These are phyloP conservation scores for Anoplophora glabripennis DNA, from an alignment of 1,140 invertebrate genomes.

Conservation along the genomic window DNA sequence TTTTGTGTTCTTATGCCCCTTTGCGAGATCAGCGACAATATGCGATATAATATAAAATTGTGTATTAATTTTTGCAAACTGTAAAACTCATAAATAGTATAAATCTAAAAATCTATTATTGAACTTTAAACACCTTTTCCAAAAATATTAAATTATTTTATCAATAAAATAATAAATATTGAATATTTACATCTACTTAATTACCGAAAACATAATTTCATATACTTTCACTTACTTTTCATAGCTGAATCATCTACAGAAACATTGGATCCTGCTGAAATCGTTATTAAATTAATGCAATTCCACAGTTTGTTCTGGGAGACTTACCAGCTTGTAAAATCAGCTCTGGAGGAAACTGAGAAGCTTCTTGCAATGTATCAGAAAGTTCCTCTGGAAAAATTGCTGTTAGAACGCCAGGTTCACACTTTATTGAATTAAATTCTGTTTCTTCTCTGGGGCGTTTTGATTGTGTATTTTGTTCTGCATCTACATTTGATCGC, in stretches of 20 bases:
- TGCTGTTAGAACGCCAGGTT: neutral
- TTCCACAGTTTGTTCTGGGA: neutral
- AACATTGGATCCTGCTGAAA: constrained; percentile 1
- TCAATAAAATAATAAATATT: too few relatives aligned
- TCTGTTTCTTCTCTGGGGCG: neutral
- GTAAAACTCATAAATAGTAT: too few relatives aligned
- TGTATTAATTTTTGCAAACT: too few relatives aligned
- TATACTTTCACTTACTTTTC: constrained; percentile 7
- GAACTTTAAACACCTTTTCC: too few relatives aligned
- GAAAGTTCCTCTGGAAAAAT: constrained; percentile 4
- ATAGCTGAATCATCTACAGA: neutral
- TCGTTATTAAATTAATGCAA: neutral
- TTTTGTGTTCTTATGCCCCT: too few relatives aligned
- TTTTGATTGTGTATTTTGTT: neutral
- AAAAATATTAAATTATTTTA: too few relatives aligned
- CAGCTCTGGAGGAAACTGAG: constrained; percentile 1
- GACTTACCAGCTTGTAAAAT: constrained; percentile 6
- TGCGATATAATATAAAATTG: too few relatives aligned
- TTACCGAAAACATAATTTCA: too few relatives aligned
- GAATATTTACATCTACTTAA: too few relatives aligned
- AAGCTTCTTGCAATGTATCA: constrained; percentile 2
- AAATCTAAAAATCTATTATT: too few relatives aligned
- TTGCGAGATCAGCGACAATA: too few relatives aligned
- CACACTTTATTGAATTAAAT: neutral
- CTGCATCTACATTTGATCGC: neutral